phyloP scores from a whole-genome alignment of 2,113 vertebrate genomes.

The Barnardius zonarius region DNA sequence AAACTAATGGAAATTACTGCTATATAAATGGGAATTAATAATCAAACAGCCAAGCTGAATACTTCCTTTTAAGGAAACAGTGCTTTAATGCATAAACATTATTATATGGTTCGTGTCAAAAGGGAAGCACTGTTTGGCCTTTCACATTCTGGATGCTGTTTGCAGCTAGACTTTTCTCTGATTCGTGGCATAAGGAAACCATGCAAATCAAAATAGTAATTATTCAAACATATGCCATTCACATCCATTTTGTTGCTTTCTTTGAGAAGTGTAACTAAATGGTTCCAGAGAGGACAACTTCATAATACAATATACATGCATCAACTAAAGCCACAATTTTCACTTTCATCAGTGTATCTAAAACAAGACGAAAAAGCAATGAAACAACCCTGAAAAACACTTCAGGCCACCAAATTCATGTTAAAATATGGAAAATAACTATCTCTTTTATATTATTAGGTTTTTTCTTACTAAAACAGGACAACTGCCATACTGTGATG shows the following conservation, averaged over 20 bases:
- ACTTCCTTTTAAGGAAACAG: not conserved
- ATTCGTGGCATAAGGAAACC: not conserved
- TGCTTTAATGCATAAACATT: not conserved
- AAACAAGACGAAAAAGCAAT: not conserved
- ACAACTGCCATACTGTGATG: not conserved
- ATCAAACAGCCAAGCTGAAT: not conserved
- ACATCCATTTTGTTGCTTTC: not conserved
- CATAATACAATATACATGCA: not conserved
- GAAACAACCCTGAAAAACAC: not conserved
- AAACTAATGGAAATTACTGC: not conserved
- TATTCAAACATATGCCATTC: not conserved
- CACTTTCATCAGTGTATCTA: not conserved
- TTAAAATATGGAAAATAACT: not conserved
- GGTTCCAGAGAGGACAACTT: not conserved
- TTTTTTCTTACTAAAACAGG: not conserved
- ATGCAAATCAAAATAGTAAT: not conserved
- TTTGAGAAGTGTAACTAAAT: not conserved
- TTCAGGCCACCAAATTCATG: not conserved
- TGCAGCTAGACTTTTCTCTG: not conserved
- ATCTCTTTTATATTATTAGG: not conserved
- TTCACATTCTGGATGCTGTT: accelerated
- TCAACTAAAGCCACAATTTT: not conserved
- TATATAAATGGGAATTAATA: not conserved
- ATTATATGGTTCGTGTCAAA: not conserved
- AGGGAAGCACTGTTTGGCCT: not conserved